Conservation (phyloP, 2,888 invertebrate species). For the Oscheius sp. region DNA sequence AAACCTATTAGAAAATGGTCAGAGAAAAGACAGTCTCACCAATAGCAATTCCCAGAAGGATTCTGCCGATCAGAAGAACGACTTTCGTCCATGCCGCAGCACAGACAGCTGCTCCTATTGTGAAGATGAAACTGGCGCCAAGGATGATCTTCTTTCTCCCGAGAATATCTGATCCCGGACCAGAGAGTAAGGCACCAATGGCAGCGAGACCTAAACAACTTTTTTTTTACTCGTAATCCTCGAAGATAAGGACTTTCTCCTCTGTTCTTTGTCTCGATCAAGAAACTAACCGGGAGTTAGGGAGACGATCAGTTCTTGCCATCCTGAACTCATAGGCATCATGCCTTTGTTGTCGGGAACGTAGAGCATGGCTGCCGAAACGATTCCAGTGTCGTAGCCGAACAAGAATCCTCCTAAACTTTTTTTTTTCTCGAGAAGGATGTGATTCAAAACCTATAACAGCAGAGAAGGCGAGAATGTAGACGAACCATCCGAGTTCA, state of each 20-base stretch:
- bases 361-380: conserved; percentile 74
- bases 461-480: conserved; percentile 38
- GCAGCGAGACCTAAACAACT: conserved; percentile 48
- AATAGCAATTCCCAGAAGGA: conserved; percentile 55
- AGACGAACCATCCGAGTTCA: conserved; percentile 35
- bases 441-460: conserved; percentile 26
- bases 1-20: conserved; percentile 41
- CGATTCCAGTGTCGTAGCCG: conserved; percentile 77
- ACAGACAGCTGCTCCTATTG: conserved; percentile 75
- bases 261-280: background rate
- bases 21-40: conserved; percentile 36
- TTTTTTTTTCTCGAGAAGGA: background rate
- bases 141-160: conserved; percentile 77
- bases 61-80: conserved; percentile 47
- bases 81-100: conserved; percentile 47
- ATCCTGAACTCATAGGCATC: conserved; percentile 52
- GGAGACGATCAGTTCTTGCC: conserved; percentile 64
- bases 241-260: background rate
- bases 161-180: conserved; percentile 75
- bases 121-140: conserved; percentile 76
- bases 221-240: background rate
- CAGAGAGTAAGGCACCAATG: conserved; percentile 61
- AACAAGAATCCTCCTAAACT: conserved; percentile 39
- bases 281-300: conserved; percentile 50
- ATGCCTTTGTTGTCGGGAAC: conserved; percentile 45